Conservation (phyloP, 1,140 invertebrate species). For the Watersipora subatra region DNA sequence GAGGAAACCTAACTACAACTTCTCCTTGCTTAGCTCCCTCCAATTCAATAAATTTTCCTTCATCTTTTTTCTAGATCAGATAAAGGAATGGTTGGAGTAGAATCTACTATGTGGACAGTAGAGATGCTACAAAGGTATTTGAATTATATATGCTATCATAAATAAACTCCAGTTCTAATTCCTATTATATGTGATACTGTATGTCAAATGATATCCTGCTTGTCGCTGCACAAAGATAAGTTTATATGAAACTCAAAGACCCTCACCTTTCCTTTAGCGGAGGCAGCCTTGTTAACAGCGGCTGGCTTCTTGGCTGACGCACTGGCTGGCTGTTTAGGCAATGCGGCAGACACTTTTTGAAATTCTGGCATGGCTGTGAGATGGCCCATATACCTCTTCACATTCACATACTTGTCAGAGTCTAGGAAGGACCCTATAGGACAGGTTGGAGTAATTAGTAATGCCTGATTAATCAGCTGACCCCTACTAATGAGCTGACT, state of each 20-base stretch:
- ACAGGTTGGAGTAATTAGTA: too few relatives aligned
- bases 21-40: constrained; percentile 90
- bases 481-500: too few relatives aligned
- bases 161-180: constrained; percentile 45
- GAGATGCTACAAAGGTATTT: too few relatives aligned
- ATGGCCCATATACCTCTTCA: neutral
- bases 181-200: constrained; percentile 48
- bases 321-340: too few relatives aligned
- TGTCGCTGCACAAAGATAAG: constrained; percentile 43
- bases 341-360: neutral
- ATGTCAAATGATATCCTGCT: constrained; percentile 60
- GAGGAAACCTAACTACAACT: constrained; percentile 87
- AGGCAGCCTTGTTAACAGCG: neutral
- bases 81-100: neutral
- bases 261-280: neutral
- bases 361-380: neutral
- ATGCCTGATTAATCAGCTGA: too few relatives aligned
- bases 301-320: neutral
- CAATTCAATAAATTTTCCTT: constrained; percentile 92
- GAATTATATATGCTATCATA: constrained; percentile 28
- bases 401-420: too few relatives aligned
- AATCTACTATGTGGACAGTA: neutral
- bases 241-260: constrained; percentile 15
- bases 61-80: constrained; percentile 46
- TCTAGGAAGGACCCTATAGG: too few relatives aligned